phyloP scores from a whole-genome alignment of 2,797 vertebrate species.

The Lutjanus campechanus region DNA sequence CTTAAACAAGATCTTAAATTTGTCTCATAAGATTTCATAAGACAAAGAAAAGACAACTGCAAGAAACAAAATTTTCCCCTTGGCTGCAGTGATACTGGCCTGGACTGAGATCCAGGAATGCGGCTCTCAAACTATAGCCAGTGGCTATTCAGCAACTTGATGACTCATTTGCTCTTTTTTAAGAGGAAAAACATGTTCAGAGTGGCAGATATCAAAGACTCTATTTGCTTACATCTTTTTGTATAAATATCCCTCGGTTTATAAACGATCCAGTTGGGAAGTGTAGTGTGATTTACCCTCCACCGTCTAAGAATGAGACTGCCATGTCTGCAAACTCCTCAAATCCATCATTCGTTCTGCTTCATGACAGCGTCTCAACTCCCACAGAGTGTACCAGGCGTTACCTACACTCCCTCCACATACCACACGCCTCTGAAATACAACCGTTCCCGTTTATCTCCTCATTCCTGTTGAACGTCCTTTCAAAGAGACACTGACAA shows the following conservation, averaged over 20 bases:
- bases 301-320: background rate
- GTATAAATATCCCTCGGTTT: background rate
- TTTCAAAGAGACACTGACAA: background rate
- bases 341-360: conserved; percentile 32
- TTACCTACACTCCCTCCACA: conserved; percentile 57
- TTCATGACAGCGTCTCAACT: conserved; percentile 25
- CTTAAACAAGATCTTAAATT: too few relatives aligned
- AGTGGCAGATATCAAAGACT: background rate
- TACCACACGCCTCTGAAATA: conserved; percentile 35
- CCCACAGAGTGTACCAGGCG: conserved; percentile 41
- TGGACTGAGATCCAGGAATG: conserved; percentile 4
- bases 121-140: background rate
- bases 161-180: background rate
- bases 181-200: background rate
- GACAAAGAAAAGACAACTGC: too few relatives aligned
- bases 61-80: too few relatives aligned
- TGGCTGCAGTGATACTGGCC: background rate
- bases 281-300: background rate
- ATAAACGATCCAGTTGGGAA: background rate
- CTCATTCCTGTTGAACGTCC: background rate
- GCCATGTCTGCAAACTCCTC: conserved; percentile 3
- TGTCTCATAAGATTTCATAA: too few relatives aligned
- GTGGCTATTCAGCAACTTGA: conserved; percentile 16
- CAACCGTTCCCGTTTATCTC: conserved; percentile 8
- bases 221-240: background rate